phyloP scores from a whole-genome alignment of 2,113 vertebrate genomes.

The Cervus canadensis region DNA sequence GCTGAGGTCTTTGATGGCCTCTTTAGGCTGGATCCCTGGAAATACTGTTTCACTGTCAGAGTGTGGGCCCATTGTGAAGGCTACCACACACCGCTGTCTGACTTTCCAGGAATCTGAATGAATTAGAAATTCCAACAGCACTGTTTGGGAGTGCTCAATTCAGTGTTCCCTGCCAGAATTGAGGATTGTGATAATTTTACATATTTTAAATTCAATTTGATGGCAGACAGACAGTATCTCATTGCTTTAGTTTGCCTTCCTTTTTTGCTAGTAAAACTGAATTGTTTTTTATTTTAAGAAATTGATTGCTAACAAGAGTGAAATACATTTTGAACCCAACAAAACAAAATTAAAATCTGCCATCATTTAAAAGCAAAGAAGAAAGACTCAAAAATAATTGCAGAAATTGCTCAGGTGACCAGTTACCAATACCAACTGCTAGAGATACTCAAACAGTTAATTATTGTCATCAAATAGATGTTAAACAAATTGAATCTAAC shows the following conservation, averaged over 20 bases:
- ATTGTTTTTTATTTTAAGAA: not conserved
- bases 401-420: not conserved
- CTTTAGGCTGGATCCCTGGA: not conserved
- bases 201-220: not conserved
- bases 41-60: not conserved
- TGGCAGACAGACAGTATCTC: not conserved
- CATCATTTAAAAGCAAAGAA: not conserved
- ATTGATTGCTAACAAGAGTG: not conserved
- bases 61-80: not conserved
- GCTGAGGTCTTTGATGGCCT: not conserved
- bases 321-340: not conserved
- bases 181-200: not conserved
- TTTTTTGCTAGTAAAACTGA: not conserved
- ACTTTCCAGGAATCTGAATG: slow-evolving; percentile 20
- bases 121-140: not conserved
- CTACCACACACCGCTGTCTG: not conserved
- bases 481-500: not conserved
- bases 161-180: not conserved
- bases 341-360: not conserved
- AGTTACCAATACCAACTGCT: not conserved
- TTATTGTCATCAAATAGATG: not conserved
- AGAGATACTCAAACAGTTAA: not conserved
- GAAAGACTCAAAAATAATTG: not conserved
- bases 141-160: not conserved
- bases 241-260: not conserved